Conservation (phyloP, 2,888 invertebrate genomes). For the Philaethria dido region DNA sequence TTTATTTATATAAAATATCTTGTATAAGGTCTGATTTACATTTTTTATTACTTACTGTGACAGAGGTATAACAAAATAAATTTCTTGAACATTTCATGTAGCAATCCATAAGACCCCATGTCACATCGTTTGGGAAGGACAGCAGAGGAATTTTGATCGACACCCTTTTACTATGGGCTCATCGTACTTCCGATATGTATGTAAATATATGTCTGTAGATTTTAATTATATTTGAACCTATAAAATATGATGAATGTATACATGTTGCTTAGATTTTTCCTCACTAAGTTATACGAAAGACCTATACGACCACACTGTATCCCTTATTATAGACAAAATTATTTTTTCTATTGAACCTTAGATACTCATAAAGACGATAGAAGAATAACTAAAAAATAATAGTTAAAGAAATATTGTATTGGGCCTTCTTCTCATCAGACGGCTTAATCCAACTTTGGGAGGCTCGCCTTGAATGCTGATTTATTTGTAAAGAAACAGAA, state of each 20-base stretch:
- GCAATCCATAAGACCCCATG: background rate
- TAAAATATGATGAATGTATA: too few species aligned
- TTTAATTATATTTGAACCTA: too few species aligned
- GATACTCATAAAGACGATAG: background rate
- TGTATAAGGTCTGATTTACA: too few species aligned
- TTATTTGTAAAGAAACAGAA: constrained; percentile 33
- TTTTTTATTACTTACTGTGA: too few species aligned
- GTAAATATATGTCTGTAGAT: too few species aligned
- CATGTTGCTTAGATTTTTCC: too few species aligned
- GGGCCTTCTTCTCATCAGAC: constrained; percentile 39
- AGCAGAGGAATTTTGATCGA: background rate
- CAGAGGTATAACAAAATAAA: background rate
- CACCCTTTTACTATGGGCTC: background rate
- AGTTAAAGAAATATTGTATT: constrained; percentile 21
- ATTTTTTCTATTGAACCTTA: background rate
- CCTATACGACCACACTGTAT: background rate
- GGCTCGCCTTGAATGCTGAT: constrained; percentile 37
- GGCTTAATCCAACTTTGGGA: constrained; percentile 46
- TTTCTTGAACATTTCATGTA: background rate
- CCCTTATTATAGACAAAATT: background rate
- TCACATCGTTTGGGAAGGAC: background rate
- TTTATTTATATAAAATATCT: too few species aligned
- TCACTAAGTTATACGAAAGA: background rate
- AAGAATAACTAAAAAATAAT: constrained; percentile 6
- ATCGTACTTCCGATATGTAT: background rate